phyloP scores from a whole-genome alignment of 2,797 vertebrate genomes.

The Glossophaga mutica region DNA sequence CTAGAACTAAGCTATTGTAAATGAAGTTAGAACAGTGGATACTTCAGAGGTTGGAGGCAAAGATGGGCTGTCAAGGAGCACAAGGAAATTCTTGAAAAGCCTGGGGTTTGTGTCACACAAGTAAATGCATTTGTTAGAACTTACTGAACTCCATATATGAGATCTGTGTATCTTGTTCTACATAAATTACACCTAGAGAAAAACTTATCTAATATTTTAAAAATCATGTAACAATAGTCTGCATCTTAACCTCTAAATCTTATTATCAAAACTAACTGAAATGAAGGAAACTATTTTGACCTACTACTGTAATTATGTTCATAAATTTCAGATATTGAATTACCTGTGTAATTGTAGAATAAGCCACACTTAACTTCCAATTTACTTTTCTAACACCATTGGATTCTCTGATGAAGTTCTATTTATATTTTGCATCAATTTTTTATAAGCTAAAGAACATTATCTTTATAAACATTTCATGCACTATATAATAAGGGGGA shows the following conservation, averaged over 20 bases:
- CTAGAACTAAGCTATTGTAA: not conserved
- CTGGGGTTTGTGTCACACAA: not conserved
- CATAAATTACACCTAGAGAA: not conserved
- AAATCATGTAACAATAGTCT: not conserved
- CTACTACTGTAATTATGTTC: not conserved
- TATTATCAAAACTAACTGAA: conserved; percentile 15
- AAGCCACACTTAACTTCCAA: not conserved
- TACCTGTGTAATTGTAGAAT: not conserved
- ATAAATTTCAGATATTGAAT: conserved; percentile 26
- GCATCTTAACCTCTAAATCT: not conserved
- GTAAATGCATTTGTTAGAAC: not conserved
- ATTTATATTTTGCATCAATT: not conserved
- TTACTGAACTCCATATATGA: not conserved
- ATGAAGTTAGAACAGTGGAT: not conserved
- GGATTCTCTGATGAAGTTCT: not conserved
- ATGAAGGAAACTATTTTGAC: not conserved
- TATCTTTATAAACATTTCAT: not conserved
- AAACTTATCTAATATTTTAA: not conserved
- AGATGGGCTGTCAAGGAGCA: not conserved
- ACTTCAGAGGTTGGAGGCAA: not conserved
- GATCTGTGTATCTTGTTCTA: not conserved
- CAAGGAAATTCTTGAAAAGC: not conserved
- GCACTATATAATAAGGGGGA: not conserved
- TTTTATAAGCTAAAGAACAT: not conserved
- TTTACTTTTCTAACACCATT: conserved; percentile 13